Conservation (phyloP, 2,797 vertebrate species). For the Hydrophis major region DNA sequence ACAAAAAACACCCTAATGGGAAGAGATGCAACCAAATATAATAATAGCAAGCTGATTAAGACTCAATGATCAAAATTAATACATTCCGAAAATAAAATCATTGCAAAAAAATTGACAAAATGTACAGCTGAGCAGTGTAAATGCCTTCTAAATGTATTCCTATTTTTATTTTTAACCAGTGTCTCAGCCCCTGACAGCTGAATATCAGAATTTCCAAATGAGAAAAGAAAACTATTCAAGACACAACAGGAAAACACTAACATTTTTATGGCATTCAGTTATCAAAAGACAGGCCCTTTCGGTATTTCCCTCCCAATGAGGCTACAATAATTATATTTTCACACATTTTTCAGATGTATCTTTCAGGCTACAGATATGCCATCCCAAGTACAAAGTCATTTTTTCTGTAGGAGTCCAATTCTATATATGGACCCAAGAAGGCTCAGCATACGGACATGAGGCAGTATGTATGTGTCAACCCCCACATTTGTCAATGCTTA, state of each 20-base stretch:
- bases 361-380: neutral
- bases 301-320: neutral
- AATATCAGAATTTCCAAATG: neutral
- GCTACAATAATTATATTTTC: neutral
- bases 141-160: neutral
- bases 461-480: slow-evolving; percentile 2
- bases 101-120: neutral
- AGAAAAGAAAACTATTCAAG: neutral
- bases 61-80: neutral
- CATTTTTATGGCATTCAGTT: neutral
- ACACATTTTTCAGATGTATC: neutral
- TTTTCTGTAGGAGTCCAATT: slow-evolving; percentile 13
- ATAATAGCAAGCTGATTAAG: neutral
- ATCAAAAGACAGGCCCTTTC: neutral
- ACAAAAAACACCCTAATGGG: neutral
- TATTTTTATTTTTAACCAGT: too few species aligned
- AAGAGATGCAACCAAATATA: neutral
- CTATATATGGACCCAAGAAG: slow-evolving; percentile 19
- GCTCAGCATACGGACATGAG: neutral
- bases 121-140: neutral
- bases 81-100: neutral
- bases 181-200: too few species aligned
- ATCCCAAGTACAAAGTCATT: neutral
- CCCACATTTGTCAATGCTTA: slow-evolving; percentile 19
- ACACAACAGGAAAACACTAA: neutral